Percentiles rank a stretch among this genome's conserved stretches.
Evolutionary conservation across 2,113 vertebrate genomes (phyloP).

Genomic region (Gobio gobio): DNA sequence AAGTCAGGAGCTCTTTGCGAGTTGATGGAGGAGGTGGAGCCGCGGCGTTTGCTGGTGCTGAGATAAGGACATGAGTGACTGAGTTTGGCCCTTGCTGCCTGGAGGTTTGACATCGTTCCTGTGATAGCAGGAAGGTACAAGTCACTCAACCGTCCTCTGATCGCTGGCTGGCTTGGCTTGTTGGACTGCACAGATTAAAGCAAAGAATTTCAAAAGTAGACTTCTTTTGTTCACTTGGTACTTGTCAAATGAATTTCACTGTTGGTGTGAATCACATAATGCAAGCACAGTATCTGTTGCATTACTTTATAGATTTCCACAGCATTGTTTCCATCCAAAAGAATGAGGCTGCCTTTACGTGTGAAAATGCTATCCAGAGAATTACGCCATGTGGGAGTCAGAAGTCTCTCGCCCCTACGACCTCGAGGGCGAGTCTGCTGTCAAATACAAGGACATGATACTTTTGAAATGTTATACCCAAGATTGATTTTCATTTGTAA

Average conservation of each 20-base stretch:
- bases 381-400: slow-evolving; percentile 13
- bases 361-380: slow-evolving; percentile 66
- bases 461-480: neutral
- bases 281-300: neutral
- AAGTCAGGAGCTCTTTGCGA: slow-evolving; percentile 62
- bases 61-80: slow-evolving; percentile 74
- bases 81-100: slow-evolving; percentile 58
- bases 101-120: slow-evolving; percentile 61
- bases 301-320: slow-evolving; percentile 73
- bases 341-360: slow-evolving; percentile 68
- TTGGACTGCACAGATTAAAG: slow-evolving; percentile 54
- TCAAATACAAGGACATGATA: neutral
- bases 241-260: neutral
- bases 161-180: slow-evolving; percentile 37
- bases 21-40: slow-evolving; percentile 68
- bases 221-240: neutral
- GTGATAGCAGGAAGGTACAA: slow-evolving; percentile 71
- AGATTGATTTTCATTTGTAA: neutral
- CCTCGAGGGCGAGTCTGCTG: slow-evolving; percentile 61
- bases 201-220: neutral
- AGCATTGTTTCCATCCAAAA: slow-evolving; percentile 67
- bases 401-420: slow-evolving; percentile 38
- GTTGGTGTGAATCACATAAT: neutral
- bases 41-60: slow-evolving; percentile 65
- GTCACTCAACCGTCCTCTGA: slow-evolving; percentile 25